Percentiles rank a stretch among this genome's conserved stretches.
Conservation (phyloP, 1,140 invertebrate genomes). For the Goniozus legneri region DNA sequence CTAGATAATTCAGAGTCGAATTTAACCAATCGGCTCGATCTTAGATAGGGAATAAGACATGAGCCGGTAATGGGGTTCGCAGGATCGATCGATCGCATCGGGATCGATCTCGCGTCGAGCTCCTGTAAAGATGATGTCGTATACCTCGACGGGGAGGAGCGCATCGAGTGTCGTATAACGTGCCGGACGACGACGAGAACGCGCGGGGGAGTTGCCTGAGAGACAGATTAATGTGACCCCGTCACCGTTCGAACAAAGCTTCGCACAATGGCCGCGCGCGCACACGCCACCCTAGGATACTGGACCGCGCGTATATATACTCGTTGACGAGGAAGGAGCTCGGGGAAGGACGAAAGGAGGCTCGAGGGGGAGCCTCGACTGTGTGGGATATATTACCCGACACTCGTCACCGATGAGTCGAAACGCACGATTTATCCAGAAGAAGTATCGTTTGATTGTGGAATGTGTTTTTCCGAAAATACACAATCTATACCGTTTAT, state of each 20-base stretch:
- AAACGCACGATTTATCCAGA: conserved; percentile 39
- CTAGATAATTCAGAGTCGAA: no score
- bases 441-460: conserved; percentile 44
- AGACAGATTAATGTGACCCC: conserved; percentile 53
- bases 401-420: conserved; percentile 48
- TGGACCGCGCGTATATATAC: conserved; percentile 20
- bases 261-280: conserved; percentile 47
- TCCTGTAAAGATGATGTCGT: conserved; percentile 11
- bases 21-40: no score
- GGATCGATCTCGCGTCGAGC: neutral
- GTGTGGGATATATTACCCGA: conserved; percentile 43
- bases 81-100: conserved; percentile 21
- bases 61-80: no score
- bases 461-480: no score
- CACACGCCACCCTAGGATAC: conserved; percentile 39
- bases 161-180: conserved; percentile 35
- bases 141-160: conserved; percentile 21
- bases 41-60: no score
- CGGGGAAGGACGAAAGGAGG: conserved; percentile 25
- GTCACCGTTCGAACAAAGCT: conserved; percentile 52
- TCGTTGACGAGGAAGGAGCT: no score
- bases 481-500: conserved; percentile 3
- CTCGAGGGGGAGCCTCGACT: conserved; percentile 29
- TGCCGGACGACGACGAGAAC: conserved; percentile 4
- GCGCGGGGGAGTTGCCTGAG: conserved; percentile 36